Base-by-base conservation (phyloP, 92 coral and sea anemone species). In the Pocillopora meandrina region DNA sequence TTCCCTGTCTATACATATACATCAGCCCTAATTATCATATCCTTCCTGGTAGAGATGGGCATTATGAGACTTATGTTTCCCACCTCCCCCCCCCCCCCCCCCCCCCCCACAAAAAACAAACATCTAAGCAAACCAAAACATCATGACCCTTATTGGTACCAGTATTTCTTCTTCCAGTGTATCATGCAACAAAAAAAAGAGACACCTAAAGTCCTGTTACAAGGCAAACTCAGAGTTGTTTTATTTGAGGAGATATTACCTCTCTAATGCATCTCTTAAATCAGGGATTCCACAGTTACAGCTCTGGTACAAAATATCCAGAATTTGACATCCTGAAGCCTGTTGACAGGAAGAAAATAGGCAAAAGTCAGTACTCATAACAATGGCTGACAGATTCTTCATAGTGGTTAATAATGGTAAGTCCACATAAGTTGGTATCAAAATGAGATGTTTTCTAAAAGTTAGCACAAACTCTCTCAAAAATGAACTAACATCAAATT, bases 241-340 rank as follows among this genome's bases (percentile, higher is more conserved):
- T 17, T 0, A 56, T 52, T 9, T 19, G 2, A 23, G 14, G 4
- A 3, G 52, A 42, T 42, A 42, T 79, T 82, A 96, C 99, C 94
- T 96, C 84, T 94, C 96, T 61, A 96, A 66, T 13, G 95, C 95
- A 52, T 91, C 94, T 70, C 91, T 94, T 20, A 96, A 95, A 86
- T 87, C 86, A 12, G 99, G 99, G 35, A 92, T 90, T 15, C 99
- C 99, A 89, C 95, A 94, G 56, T 93, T 92, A 34, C 98, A 96
- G 59, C 92, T 90, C 63, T 93, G 89, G 71, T 92, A 91, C 20
- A 96, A 80, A 71, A 96, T 84, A 68, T 96, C 98, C 57, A 96
- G 90, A 66, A 96, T 86, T 59, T 90, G 88, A 75, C 99, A 94
- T 56, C 99, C 99, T 59, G 81, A 89, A 36, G 98, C 97, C 99